These are phyloP conservation scores for Acronicta leporina DNA, from an alignment of 2,888 invertebrate genomes.

Conservation along the genomic window DNA sequence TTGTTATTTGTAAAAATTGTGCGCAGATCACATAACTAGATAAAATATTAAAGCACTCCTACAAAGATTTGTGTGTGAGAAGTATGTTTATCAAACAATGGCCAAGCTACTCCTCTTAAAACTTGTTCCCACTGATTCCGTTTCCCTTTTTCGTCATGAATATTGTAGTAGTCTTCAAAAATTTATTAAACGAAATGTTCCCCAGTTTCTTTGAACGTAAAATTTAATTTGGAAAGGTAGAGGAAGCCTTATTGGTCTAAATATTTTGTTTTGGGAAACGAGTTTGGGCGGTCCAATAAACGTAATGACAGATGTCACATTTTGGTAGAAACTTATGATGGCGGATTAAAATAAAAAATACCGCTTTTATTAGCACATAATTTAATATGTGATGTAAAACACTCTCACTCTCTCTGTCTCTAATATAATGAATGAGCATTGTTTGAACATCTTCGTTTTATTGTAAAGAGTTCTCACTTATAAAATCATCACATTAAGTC, in stretches of 20 bases:
- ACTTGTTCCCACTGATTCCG: constrained; percentile 60
- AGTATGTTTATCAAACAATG: constrained; percentile 45
- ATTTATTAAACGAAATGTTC: constrained; percentile 64
- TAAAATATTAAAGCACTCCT: constrained; percentile 34
- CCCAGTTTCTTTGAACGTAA: constrained; percentile 61
- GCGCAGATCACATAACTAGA: constrained; percentile 28
- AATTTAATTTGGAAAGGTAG: constrained; percentile 61
- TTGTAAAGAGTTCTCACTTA: constrained; percentile 16
- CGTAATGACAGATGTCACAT: constrained; percentile 28
- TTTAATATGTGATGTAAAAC: constrained; percentile 15
- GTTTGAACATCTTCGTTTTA: constrained; percentile 9
- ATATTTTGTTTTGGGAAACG: constrained; percentile 55
- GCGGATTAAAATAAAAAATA: constrained; percentile 24
- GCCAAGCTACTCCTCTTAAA: constrained; percentile 45
- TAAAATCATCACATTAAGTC: constrained; percentile 22
- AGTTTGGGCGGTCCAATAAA: constrained; percentile 28
- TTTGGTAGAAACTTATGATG: constrained; percentile 18
- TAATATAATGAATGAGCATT: constrained; percentile 4
- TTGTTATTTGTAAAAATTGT: constrained; percentile 36
- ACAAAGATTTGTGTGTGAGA: constrained; percentile 46
- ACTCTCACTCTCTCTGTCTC: not conserved
- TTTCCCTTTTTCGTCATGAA: constrained; percentile 62
- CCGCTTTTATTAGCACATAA: constrained; percentile 19
- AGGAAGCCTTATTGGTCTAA: constrained; percentile 55
- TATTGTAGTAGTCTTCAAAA: constrained; percentile 66